Evolutionary conservation across 2,888 invertebrate genomes (phyloP).

Genomic region (Zygaena filipendulae): DNA sequence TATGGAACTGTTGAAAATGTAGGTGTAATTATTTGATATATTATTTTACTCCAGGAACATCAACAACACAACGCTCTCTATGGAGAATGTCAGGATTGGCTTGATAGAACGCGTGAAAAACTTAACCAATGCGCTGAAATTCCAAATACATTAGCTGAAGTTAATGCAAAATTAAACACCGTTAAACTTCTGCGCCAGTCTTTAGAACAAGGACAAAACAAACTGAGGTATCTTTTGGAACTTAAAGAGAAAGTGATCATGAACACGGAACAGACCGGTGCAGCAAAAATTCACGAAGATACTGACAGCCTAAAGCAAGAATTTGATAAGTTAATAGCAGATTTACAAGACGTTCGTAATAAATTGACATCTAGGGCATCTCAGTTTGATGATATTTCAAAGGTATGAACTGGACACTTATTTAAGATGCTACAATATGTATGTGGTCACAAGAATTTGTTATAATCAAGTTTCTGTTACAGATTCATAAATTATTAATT

Average conservation of each 20-base stretch:
- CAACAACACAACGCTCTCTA: conserved; percentile 93
- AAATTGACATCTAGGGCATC: conserved; percentile 78
- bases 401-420: conserved; percentile 63
- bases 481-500: conserved; percentile 78
- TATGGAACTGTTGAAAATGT: neutral
- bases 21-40: conserved; percentile 1
- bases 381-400: conserved; percentile 88
- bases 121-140: conserved; percentile 83
- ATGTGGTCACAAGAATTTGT: too few relatives aligned
- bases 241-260: conserved; percentile 93
- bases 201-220: conserved; percentile 88
- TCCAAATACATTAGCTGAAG: conserved; percentile 83
- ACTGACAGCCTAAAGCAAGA: conserved; percentile 89
- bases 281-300: conserved; percentile 90
- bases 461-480: conserved; percentile 10
- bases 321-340: conserved; percentile 86
- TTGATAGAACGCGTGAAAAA: conserved; percentile 89
- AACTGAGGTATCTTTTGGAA: conserved; percentile 79
- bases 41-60: conserved; percentile 78
- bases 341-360: conserved; percentile 82
- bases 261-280: conserved; percentile 91
- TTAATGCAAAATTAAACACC: conserved; percentile 85
- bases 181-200: conserved; percentile 91
- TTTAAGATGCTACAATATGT: neutral
- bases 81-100: conserved; percentile 94